Evolutionary conservation across 2,797 vertebrate species (phyloP).

Genomic region (Helostoma temminkii): DNA sequence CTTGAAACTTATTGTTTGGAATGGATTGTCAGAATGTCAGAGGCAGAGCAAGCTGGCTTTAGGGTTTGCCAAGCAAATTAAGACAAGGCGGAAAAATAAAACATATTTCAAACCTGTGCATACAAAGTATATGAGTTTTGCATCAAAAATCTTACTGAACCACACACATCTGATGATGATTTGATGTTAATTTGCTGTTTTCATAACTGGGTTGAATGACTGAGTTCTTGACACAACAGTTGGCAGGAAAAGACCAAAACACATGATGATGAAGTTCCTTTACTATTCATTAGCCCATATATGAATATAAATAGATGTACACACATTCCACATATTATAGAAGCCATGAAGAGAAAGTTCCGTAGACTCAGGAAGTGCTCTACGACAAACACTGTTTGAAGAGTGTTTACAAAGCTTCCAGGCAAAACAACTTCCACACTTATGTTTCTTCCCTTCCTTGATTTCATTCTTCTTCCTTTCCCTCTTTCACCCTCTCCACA

Average conservation of each 20-base stretch:
- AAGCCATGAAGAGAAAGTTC: slow-evolving; percentile 21
- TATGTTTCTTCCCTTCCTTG: slow-evolving; percentile 5
- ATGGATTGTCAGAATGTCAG: neutral
- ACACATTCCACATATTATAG: slow-evolving; percentile 15
- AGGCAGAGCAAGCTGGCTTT: rapidly evolving
- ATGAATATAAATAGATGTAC: slow-evolving; percentile 17
- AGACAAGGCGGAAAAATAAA: neutral
- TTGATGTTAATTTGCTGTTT: neutral
- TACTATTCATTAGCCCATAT: slow-evolving; percentile 35
- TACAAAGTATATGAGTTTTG: neutral
- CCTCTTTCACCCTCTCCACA: neutral
- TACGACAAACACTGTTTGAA: slow-evolving; percentile 57
- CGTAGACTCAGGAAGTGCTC: slow-evolving; percentile 47
- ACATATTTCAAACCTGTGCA: neutral
- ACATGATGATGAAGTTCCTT: slow-evolving; percentile 11
- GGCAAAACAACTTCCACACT: slow-evolving; percentile 54
- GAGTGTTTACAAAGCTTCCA: slow-evolving; percentile 59
- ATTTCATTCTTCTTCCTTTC: neutral
- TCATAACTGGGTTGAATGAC: neutral
- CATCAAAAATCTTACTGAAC: neutral
- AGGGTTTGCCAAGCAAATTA: neutral
- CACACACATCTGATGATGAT: neutral
- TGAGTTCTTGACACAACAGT: neutral
- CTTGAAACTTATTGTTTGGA: neutral
- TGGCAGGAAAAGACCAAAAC: slow-evolving; percentile 5